Percentiles rank a stretch among this genome's conserved stretches.
Conservation (phyloP, 1,140 invertebrate genomes). For the Brachionus asplanchnoidis region DNA sequence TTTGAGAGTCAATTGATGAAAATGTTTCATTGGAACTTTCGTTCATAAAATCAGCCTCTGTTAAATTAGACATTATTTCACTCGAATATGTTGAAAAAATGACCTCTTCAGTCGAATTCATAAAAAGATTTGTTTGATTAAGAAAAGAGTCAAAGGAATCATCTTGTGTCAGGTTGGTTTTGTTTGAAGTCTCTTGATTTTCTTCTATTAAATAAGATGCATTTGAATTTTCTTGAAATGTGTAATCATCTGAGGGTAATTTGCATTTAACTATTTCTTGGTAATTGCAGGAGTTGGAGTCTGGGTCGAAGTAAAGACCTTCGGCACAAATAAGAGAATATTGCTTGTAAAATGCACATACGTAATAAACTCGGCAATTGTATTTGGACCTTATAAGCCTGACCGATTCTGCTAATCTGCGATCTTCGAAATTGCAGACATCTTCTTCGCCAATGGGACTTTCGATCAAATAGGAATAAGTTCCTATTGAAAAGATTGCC, state of each 20-base stretch:
- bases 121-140: not conserved
- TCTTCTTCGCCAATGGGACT: not conserved
- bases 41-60: not conserved
- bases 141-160: not conserved
- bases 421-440: not conserved
- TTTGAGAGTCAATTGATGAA: not conserved
- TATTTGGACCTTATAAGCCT: not conserved
- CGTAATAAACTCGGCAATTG: constrained; percentile 24
- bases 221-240: not conserved
- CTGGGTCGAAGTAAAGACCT: constrained; percentile 17
- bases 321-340: constrained; percentile 30
- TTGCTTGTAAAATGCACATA: constrained; percentile 33
- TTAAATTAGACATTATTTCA: not conserved
- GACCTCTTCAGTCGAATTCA: not conserved
- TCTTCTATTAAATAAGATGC: not conserved
- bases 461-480: not conserved
- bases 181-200: not conserved
- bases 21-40: not conserved
- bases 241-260: not conserved
- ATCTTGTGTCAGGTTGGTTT: not conserved
- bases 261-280: constrained; percentile 9
- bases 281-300: constrained; percentile 19
- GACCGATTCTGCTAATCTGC: not conserved
- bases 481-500: not conserved
- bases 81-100: not conserved